These are phyloP conservation scores for Drosophila fulvimacula DNA, from an alignment of 2,888 invertebrate species.

Conservation along the genomic window DNA sequence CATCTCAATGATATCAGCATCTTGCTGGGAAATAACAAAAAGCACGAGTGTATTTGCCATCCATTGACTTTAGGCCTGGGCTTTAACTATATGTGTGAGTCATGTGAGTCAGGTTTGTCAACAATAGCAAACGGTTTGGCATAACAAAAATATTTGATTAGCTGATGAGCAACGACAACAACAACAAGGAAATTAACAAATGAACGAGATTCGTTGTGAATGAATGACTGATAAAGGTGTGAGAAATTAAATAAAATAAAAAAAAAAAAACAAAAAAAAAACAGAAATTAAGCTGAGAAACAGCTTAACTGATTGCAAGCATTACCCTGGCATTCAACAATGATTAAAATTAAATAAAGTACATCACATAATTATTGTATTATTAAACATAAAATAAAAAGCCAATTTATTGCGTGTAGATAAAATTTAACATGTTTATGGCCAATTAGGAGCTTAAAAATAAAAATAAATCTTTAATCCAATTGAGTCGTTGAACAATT, in stretches of 20 bases:
- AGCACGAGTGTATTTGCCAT: slow-evolving; percentile 21
- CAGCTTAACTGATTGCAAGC: background rate
- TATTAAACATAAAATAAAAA: slow-evolving; percentile 38
- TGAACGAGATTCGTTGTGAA: slow-evolving; percentile 18
- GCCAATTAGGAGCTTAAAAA: slow-evolving; percentile 29
- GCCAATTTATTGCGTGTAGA: slow-evolving; percentile 38
- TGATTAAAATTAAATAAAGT: slow-evolving; percentile 4
- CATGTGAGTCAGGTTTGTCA: slow-evolving; percentile 34
- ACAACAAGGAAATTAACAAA: slow-evolving; percentile 36
- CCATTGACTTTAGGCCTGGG: slow-evolving; percentile 14
- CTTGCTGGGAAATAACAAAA: slow-evolving; percentile 34
- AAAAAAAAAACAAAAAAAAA: slow-evolving; percentile 5
- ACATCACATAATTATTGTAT: slow-evolving; percentile 12
- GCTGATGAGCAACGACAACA: slow-evolving; percentile 33
- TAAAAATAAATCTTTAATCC: slow-evolving; percentile 30
- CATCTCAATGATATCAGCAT: slow-evolving; percentile 33
- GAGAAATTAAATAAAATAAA: background rate
- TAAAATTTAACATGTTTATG: slow-evolving; percentile 54
- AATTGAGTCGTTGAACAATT: slow-evolving; percentile 56
- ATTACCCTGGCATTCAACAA: background rate
- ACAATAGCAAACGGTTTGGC: slow-evolving; percentile 10
- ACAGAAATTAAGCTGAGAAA: background rate
- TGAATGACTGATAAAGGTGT: slow-evolving; percentile 8
- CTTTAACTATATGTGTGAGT: background rate
- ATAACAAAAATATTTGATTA: slow-evolving; percentile 46